Conservation (phyloP, 1,140 invertebrate species). For the Cyclargus thomasi region DNA sequence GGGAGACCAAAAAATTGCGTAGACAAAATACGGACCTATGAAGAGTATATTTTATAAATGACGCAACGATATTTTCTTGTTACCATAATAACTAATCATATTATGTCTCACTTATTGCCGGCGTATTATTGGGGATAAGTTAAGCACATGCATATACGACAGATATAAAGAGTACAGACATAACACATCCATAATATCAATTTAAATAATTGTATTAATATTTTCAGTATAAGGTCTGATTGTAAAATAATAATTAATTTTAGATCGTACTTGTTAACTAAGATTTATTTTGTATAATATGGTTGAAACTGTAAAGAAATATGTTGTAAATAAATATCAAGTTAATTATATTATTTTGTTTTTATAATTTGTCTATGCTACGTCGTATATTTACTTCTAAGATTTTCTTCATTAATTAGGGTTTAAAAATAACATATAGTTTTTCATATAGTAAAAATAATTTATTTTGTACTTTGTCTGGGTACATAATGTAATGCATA, state of each 20-base stretch:
- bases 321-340: conserved; percentile 73
- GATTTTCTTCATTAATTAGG: not conserved
- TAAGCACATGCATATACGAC: not conserved
- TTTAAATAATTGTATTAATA: conserved; percentile 40
- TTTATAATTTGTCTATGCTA: no score
- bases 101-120: not conserved
- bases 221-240: conserved; percentile 47
- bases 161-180: conserved; percentile 18
- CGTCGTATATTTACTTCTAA: not conserved
- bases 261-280: conserved; percentile 68
- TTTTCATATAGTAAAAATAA: conserved; percentile 13
- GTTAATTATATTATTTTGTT: conserved; percentile 51
- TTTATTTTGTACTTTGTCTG: conserved; percentile 5
- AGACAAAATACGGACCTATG: not conserved
- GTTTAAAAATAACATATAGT: not conserved
- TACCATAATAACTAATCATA: conserved; percentile 11
- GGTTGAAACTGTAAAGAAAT: conserved; percentile 73
- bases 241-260: conserved; percentile 67
- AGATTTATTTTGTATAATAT: conserved; percentile 74
- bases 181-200: conserved; percentile 52
- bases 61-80: conserved; percentile 8
- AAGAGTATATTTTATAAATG: conserved; percentile 9
- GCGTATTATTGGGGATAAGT: not conserved
- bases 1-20: not conserved
- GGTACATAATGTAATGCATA: no score